A percentile compares a stretch with the other conserved stretches of the same genome.
Conservation (phyloP, 2,888 invertebrate species). For the Eupithecia subumbrata region DNA sequence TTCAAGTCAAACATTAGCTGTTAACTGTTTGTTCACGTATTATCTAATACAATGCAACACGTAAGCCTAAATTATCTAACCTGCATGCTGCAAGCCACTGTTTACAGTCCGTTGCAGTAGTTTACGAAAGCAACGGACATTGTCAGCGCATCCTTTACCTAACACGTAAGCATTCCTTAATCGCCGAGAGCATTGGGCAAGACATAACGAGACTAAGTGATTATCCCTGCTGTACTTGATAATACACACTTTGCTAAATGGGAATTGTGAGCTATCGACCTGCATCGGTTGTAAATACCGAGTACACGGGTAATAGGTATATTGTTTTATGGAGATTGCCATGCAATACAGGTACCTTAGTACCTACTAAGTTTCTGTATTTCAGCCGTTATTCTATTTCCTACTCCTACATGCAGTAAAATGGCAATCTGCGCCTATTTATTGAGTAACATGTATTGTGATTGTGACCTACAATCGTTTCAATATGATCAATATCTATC, state of each 20-base stretch:
- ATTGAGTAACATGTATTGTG: not conserved
- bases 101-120: constrained; percentile 8
- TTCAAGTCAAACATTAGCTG: not conserved
- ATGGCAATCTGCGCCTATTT: not conserved
- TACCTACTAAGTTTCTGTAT: not conserved
- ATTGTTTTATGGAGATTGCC: constrained; percentile 17
- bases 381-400: not conserved
- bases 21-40: not conserved
- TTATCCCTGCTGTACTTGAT: constrained; percentile 24
- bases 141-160: constrained; percentile 18
- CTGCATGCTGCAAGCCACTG: constrained; percentile 12
- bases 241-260: constrained; percentile 23
- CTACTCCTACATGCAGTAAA: not conserved
- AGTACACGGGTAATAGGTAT: constrained; percentile 9
- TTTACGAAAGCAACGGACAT: constrained; percentile 18
- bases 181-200: constrained; percentile 41
- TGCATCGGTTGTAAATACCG: constrained; percentile 21
- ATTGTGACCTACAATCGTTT: not conserved
- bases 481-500: not conserved
- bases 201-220: constrained; percentile 39
- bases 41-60: not conserved
- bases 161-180: constrained; percentile 42
- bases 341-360: not conserved
- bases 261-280: constrained; percentile 24
- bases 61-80: constrained; percentile 3